Evolutionary conservation across 2,797 vertebrate genomes (phyloP), one percentile per base, ranked within the genome.

Genomic region (Typhlichthys subterraneus): DNA sequence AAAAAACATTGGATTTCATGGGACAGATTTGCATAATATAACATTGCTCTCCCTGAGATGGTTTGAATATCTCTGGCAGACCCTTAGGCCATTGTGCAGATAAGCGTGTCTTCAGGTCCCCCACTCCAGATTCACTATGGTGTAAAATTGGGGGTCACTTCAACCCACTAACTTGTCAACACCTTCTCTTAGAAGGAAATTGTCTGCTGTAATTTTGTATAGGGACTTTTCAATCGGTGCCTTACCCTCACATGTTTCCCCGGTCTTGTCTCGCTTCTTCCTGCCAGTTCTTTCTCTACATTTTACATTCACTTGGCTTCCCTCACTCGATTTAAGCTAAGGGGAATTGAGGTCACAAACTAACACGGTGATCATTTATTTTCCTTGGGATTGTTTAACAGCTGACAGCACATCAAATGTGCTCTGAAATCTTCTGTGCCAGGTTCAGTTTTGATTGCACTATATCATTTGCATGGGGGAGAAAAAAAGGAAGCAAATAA

Each of bases 21-120:
- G 23, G 23, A 29, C 23, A 29, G 23, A 29, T 29, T 29, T 29
- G 23, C 23, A 29, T 29, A 23, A 23, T 23, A 23, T 23, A 23
- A 23, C 23, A 29, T 29, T 29, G 4, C 38, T 42, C 38, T 42
- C 38, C 2, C 38, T 42, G 7, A 9, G 38, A 38, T 38, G 38
- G 38, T 38, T 9, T 9, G 33, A 48, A 8, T 42, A 4, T 67
- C 63, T 67, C 61, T 79, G 59, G 73, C 79, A 75, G 69, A 2
- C 75, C 75, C 70, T 23, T 33, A 76, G 71, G 73, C 81, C 77
- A 81, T 85, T 87, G 85, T 87, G 75, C 76, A 79, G 62, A 75
- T 85, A 61, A 70, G 59, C 69, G 70, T 74, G 66, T 60, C 69
- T 72, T 85, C 73, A 73, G 46, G 73, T 70, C 60, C 55, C 55